Base-by-base conservation (phyloP, 2,888 invertebrate species). In the Cantharis rufa region DNA sequence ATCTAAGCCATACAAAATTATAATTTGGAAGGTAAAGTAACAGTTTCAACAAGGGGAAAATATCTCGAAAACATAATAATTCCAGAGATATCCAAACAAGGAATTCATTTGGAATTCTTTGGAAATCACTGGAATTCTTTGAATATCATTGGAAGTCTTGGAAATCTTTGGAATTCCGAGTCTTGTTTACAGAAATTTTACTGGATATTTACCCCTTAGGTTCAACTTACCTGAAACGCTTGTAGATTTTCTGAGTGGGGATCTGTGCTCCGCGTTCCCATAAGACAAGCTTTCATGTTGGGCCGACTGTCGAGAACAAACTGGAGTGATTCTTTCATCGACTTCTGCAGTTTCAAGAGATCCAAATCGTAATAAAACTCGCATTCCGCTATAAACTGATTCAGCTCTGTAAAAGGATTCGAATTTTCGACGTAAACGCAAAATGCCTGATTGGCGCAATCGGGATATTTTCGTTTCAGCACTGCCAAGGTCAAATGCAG, bases 221-320 rank as follows among this genome's bases (percentile, higher is more conserved):
- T n/a, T n/a, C n/a, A 75, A 83, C 83, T 83, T 86, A 94, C 95
- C 91, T 95, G 92, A 89, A 96, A 94, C 79, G 90, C 88, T 61
- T 91, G 86, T 71, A 96, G 87, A 81, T 92, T 88, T 80, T 91
- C 89, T 70, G 95, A 93, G 84, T 92, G 93, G 0, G 98, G 98
- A 89, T 99, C 99, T 0, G 95, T 95, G 72, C 92, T 90, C 78
- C 99, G 90, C 4, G 95, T 96, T 10, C 99, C 99, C 95, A 99
- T 96, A 5, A 99, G 89, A 74, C 96, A 94, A 0, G 95, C 97
- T 86, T 95, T 94, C 27, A 98, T 89, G 69, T 91, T 87, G 0
- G 87, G 87, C 83, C 90, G 90, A 11, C 90, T 88, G 0, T 89
- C 85, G 66, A 94, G 88, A 76, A 98, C 88, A 68, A 82, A 78